Evolutionary conservation across 1,140 invertebrate genomes (phyloP), one percentile per base, ranked within the genome.

Genomic region (Bombus confusus): DNA sequence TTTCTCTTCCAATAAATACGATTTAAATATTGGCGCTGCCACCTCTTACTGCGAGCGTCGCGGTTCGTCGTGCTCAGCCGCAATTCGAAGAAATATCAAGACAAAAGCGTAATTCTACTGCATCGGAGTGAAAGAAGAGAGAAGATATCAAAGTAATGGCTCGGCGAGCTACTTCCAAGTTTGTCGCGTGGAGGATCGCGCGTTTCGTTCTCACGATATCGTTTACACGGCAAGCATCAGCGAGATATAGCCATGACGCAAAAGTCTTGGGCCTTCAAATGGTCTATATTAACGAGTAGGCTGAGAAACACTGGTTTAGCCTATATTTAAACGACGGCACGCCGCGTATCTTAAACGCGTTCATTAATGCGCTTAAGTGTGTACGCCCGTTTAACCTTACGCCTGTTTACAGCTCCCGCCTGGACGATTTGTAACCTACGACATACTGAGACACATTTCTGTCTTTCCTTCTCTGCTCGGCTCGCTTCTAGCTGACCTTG

Each of bases 261-360:
- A 43, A 68, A 34, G 73, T 83, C 41, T 84, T 9, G 39, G 9
- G 9, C n/a, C 64, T 78, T 75, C 64, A 57, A 74, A 85, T 59
- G 15, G 78, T 62, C 47, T 66, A 28, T 15, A 66, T 57, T n/a
- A 74, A 81, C 43, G 18, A 31, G 3, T 28, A 68, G 62, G 77
- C 59, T 81, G 78, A 85, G 83, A 81, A 68, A 85, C 78, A 85
- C 78, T 81, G 83, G 83, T 85, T 85, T 85, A 81, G 77, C 83
- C 83, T 85, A 85, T 81, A 85, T 85, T 85, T 85, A 81, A 85
- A 85, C 83, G 78, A 78, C 83, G 78, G 78, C 83, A 81, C 77
- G 77, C 83, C 78, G 78, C 71, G 83, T 85, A 85, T 85, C 69
- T 85, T 80, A 73, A 85, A 37, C 83, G 83, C 78, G 83, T 85